Conservation (phyloP, 2,113 vertebrate species). For the Nymphicus hollandicus region DNA sequence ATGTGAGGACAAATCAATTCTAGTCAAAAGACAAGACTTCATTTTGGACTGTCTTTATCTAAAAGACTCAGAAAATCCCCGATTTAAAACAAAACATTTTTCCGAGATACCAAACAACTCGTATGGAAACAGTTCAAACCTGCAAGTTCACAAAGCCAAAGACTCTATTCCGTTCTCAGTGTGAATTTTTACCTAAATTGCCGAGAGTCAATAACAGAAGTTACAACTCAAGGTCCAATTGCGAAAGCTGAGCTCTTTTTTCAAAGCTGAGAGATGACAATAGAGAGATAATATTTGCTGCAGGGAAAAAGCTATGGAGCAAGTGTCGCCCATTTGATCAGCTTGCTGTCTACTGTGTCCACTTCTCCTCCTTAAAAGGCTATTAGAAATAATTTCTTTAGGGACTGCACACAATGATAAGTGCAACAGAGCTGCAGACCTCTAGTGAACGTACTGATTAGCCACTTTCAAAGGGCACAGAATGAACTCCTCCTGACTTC, state of each 20-base stretch:
- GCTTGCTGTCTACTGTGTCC: not conserved
- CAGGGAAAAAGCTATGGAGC: not conserved
- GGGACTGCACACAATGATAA: not conserved
- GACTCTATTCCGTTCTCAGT: not conserved
- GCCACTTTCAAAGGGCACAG: not conserved
- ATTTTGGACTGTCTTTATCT: not conserved
- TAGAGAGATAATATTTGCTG: not conserved
- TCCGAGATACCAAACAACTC: not conserved
- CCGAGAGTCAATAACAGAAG: not conserved
- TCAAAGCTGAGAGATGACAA: not conserved
- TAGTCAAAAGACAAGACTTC: not conserved
- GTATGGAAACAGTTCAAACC: fast-evolving
- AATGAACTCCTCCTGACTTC: not conserved
- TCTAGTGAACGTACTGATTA: not conserved
- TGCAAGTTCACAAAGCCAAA: not conserved
- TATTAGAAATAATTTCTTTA: slow-evolving; percentile 23
- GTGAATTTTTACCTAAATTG: not conserved
- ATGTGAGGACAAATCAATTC: not conserved
- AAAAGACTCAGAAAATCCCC: not conserved
- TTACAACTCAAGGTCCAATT: not conserved
- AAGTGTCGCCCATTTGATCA: not conserved
- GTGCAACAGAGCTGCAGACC: not conserved
- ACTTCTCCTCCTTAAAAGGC: not conserved
- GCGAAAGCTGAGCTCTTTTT: not conserved
- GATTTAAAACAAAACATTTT: not conserved